Base-by-base conservation (phyloP, 2,113 vertebrate species). In the Benitochromis conjunctus region DNA sequence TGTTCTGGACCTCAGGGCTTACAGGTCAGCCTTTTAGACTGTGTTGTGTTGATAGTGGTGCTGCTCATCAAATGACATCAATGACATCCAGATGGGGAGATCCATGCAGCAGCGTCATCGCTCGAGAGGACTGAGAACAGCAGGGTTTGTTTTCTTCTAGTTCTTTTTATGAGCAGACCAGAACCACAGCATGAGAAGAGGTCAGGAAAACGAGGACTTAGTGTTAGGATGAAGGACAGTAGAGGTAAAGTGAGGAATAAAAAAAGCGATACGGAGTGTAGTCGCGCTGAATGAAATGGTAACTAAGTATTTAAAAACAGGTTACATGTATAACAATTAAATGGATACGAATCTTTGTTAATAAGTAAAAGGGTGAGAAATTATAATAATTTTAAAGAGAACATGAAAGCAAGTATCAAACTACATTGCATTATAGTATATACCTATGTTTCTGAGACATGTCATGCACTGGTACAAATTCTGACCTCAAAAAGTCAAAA, bases 51-150 rank as follows among this genome's bases (percentile, higher is more conserved):
- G 46, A 88, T 14, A 56, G 51, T 18, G 41, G 56, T 62, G 55
- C 34, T 76, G 26, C 26, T 88, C 84, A 89, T 91, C 80, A 89
- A 48, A 89, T 81, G 19, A 87, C 26, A 76, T 69, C 82, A 88
- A 89, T 91, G 69, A 85, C 53, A 77, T 90, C 89, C 88, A 94
- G 82, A 93, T 90, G 86, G 60, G 53, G 56, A 31, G 82, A 89
- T 87, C 76, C 74, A 69, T 64, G 82, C 38, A 86, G 66, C 66
- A 43, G 64, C 11, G 53, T 38, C 54, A 48, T 84, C 34, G 88
- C 38, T 43, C 24, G 77, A 84, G 81, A 88, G 18, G 19, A 78
- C 76, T 81, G 88, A 81, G 84, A 83, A 84, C 26, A 55, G n/a
- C 14, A 10, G 12, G 46, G 53, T 83, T 81, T 87, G 34, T 48